Evolutionary conservation across 2,797 vertebrate genomes (phyloP).

Genomic region (Sarcophilus harrisii): DNA sequence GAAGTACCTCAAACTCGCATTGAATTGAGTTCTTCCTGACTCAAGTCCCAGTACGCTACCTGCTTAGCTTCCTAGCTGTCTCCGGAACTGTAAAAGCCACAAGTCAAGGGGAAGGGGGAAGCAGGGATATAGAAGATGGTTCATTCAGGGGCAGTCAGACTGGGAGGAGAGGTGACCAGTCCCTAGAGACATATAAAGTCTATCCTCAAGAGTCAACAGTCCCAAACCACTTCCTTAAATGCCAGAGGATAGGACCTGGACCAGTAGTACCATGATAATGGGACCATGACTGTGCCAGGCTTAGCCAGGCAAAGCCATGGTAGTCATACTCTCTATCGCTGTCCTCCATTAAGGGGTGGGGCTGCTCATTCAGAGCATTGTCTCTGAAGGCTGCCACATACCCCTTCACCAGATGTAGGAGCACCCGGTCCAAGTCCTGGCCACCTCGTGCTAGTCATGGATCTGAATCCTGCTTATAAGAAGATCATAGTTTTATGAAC

Average conservation of each 20-base stretch:
- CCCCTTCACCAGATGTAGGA: neutral
- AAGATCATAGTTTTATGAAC: no score
- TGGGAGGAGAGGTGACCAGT: neutral
- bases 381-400: neutral
- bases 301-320: neutral
- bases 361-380: neutral
- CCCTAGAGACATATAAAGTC: neutral
- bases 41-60: neutral
- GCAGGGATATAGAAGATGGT: neutral
- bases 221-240: neutral
- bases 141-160: neutral
- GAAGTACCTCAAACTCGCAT: neutral
- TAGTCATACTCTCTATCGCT: neutral
- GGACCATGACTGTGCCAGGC: neutral
- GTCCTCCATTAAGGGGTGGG: neutral
- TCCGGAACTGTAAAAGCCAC: neutral
- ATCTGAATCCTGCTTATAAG: neutral
- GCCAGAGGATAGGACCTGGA: neutral
- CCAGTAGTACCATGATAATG: neutral
- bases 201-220: neutral
- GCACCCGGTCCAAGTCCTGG: neutral
- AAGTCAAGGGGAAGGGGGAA: neutral
- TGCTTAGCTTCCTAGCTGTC: neutral
- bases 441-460: neutral
- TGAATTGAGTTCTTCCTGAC: neutral